Base-by-base conservation (phyloP, 2,888 invertebrate genomes). In the Subacronicta megacephala region DNA sequence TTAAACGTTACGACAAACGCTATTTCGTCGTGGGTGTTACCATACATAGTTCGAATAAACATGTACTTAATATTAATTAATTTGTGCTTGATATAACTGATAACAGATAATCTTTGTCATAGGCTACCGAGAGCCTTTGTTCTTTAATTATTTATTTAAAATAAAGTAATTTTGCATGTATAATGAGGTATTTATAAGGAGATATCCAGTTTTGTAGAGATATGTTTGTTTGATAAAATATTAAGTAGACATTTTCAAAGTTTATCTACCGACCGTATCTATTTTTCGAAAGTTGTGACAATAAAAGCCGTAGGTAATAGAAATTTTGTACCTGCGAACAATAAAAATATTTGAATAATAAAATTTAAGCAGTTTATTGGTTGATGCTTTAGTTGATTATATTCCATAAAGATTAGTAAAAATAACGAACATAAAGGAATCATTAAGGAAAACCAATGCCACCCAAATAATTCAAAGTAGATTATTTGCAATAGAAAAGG, bases 1-100 rank as follows among this genome's bases (percentile, higher is more conserved):
- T 76, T 80, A 80, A 84, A 77, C 63, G 79, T 76, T 77, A 69
- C 42, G 60, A 75, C 77, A 71, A 64, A 52, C 68, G 47, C 40
- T 62, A 51, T 65, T 60, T 67, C 43, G 47, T 45, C 60, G 73
- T 77, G 75, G 57, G 69, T 49, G 41, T 15, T 35, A 33, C 38
- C 43, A 66, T 65, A 60, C 71, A 70, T 61, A 65, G 49, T 58
- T 64, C 18, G 33, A 18, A 47, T 45, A 61, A 45, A 36, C 54
- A 70, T 62, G 17, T 42, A n/a, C n/a, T n/a, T n/a, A 44, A 51
- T 65, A 52, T 47, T 59, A 62, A 65, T 74, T 62, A 62, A 33
- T 60, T 65, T 52, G 18, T 26, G 29, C 31, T 53, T 37, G 13
- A 56, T 59, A 41, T 42, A 45, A 29, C 40, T 44, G 35, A 56